A percentile compares a stretch with the other conserved stretches of the same genome.
Conservation (phyloP, 2,888 invertebrate genomes). For the Drosophila limbata region DNA sequence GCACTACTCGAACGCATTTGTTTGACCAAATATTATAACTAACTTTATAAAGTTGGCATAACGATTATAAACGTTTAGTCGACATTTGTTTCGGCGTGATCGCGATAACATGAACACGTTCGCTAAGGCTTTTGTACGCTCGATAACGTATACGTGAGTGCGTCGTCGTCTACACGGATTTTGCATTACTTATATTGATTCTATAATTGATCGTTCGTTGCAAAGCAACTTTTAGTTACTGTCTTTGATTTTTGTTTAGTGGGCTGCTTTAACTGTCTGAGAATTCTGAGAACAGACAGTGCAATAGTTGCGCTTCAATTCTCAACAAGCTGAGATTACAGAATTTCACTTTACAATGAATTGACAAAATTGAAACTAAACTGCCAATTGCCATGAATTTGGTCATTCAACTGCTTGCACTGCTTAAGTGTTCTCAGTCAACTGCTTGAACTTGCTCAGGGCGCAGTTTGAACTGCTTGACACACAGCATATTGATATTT, state of each 20-base stretch:
- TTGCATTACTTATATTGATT: neutral
- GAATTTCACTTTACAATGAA: neutral
- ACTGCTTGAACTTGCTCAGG: neutral
- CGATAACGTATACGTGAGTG: slow-evolving; percentile 59
- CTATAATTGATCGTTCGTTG: slow-evolving; percentile 9
- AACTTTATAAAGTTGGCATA: slow-evolving; percentile 21
- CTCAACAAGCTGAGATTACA: neutral
- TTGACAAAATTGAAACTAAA: slow-evolving; percentile 1
- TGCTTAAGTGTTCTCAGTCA: neutral
- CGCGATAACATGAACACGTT: slow-evolving; percentile 9
- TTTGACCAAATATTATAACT: slow-evolving; percentile 8
- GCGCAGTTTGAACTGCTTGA: too few relatives aligned
- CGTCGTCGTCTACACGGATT: slow-evolving; percentile 2
- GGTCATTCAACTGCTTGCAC: neutral
- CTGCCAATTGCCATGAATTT: neutral
- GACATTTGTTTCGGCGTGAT: slow-evolving; percentile 23
- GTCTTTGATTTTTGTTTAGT: neutral
- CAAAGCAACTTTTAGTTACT: neutral
- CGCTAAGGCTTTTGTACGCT: slow-evolving; percentile 2
- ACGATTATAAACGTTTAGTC: slow-evolving; percentile 31
- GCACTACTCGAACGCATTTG: slow-evolving; percentile 13
- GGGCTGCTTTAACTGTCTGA: neutral
- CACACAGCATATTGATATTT: neutral
- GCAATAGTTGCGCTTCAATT: neutral
- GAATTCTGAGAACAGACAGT: neutral